Base-by-base conservation (phyloP, 1,140 invertebrate species). In the Drosophila tsacasi region DNA sequence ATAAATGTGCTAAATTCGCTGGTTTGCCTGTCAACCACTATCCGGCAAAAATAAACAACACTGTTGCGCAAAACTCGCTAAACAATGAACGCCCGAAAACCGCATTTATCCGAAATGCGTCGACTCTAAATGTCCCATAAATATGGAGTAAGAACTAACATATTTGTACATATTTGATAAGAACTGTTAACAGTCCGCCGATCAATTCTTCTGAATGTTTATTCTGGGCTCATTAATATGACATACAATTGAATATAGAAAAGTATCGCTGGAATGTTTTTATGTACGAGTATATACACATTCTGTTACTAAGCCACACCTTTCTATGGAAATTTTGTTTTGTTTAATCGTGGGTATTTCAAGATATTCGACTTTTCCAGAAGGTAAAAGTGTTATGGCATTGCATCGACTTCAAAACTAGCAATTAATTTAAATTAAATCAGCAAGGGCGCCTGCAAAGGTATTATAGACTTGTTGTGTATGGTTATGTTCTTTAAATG, bases 31-130 rank as follows among this genome's bases (percentile, higher is more conserved):
- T 73, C 71, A 62, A 37, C 65, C 49, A 61, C 50, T 71, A 44
- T 50, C 25, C 19, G 35, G 25, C 15, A 21, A 69, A 76, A 60
- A 60, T 65, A 72, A 72, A 71, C 46, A 86, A 73, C 23, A 39
- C 10, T 32, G 25, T 67, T 83, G 75, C 69, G 81, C 69, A 83
- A 78, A 82, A 79, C 40, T 44, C 13, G 37, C 59, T 39, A 64
- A 64, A 52, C 46, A 76, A 21, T 19, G 35, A 44, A 17, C 25
- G 39, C 15, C 49, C 9, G 39, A 19, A 47, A 54, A 42, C 39
- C 35, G 35, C 42, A 40, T 50, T 52, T 17, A 64, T 25, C 27
- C 30, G 9, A 37, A 13, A 55, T 35, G 6, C 3, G 15, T 23
- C 17, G 62, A 27, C 59, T 46, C 39, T 27, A 35, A 68, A 59